These are phyloP conservation scores for Melanotaenia parkinsoni DNA, from an alignment of 2,797 vertebrate genomes.

Conservation along the genomic window DNA sequence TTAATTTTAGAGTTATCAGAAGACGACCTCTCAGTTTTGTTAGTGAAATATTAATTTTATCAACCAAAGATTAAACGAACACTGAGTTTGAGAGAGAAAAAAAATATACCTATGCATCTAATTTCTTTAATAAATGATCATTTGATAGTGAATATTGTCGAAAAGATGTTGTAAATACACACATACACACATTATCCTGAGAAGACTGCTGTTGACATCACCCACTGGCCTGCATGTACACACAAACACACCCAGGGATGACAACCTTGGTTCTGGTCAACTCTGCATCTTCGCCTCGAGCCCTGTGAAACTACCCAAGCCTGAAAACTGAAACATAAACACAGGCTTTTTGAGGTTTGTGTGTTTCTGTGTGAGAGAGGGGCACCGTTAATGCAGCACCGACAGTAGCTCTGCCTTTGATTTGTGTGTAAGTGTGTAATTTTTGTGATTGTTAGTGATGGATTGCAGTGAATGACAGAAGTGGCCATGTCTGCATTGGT, in stretches of 20 bases:
- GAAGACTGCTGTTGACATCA: neutral
- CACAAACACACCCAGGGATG: neutral
- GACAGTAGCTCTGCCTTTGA: too few relatives aligned
- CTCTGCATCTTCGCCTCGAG: too few relatives aligned
- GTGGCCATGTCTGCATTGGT: neutral
- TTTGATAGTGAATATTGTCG: neutral
- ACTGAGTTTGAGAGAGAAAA: neutral
- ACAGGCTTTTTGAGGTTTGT: too few relatives aligned
- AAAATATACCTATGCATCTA: neutral
- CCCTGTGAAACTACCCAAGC: too few relatives aligned
- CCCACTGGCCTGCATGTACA: neutral
- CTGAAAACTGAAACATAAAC: too few relatives aligned
- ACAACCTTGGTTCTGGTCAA: neutral
- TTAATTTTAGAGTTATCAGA: too few relatives aligned
- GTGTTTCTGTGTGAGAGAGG: too few relatives aligned
- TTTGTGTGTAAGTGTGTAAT: neutral
- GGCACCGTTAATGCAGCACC: too few relatives aligned
- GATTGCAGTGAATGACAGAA: neutral
- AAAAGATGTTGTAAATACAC: neutral
- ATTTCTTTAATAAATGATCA: neutral
- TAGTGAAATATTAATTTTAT: too few relatives aligned
- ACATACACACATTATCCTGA: neutral
- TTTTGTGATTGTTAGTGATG: neutral
- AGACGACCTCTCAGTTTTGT: too few relatives aligned
- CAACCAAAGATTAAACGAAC: neutral